These are phyloP conservation scores for Ernsta delagoae DNA, from an alignment of 2,888 invertebrate genomes.

Conservation along the genomic window DNA sequence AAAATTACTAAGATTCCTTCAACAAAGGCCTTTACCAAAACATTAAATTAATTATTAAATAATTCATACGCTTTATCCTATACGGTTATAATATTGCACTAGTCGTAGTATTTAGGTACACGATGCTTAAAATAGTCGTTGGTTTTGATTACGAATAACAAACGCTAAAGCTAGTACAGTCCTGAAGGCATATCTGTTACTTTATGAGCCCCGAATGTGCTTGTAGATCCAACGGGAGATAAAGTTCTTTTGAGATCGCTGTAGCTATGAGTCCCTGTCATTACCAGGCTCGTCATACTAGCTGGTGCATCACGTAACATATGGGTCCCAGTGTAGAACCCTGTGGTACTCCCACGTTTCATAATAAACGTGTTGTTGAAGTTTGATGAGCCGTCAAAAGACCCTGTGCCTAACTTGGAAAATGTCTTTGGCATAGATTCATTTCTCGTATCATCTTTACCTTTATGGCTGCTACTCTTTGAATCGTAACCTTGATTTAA, in stretches of 20 bases:
- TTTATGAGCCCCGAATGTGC: conserved; percentile 82
- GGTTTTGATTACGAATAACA: conserved; percentile 65
- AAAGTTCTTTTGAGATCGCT: conserved; percentile 75
- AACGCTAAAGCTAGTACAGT: conserved; percentile 81
- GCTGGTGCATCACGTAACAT: conserved; percentile 77
- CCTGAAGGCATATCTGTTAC: conserved; percentile 90
- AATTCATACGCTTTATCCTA: conserved; percentile 45
- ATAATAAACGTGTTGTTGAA: conserved; percentile 84
- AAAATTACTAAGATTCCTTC: conserved; percentile 79
- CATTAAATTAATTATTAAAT: conserved; percentile 34
- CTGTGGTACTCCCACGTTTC: conserved; percentile 86
- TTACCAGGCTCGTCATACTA: conserved; percentile 76
- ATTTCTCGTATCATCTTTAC: conserved; percentile 60
- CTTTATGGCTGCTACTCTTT: conserved; percentile 58
- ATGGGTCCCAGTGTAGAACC: conserved; percentile 86
- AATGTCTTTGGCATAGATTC: conserved; percentile 40
- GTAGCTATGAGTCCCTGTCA: conserved; percentile 74
- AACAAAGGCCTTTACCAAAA: conserved; percentile 35
- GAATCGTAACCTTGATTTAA: conserved; percentile 58
- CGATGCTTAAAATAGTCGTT: conserved; percentile 79
- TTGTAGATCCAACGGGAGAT: conserved; percentile 69
- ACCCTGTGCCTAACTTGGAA: conserved; percentile 56
- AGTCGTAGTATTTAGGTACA: conserved; percentile 71
- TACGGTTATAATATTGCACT: conserved; percentile 77
- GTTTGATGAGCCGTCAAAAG: conserved; percentile 64